A percentile compares a stretch with the other conserved stretches of the same genome.
Conservation (phyloP, 2,797 vertebrate genomes). For the Danio kyathit region DNA sequence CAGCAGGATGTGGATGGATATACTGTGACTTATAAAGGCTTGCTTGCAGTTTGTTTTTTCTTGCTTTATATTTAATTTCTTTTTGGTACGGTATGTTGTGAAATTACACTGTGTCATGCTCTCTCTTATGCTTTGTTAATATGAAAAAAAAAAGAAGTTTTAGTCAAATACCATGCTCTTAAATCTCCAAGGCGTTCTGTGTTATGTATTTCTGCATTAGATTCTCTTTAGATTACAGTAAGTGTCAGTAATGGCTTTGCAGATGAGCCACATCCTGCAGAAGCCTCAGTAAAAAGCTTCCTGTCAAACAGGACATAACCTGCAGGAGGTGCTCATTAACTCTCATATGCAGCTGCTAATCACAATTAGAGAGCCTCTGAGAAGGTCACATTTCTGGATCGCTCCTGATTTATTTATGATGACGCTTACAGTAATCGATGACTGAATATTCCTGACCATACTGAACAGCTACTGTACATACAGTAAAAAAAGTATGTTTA, state of each 20-base stretch:
- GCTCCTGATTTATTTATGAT: slow-evolving; percentile 69
- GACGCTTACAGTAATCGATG: not conserved
- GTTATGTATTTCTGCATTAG: not conserved
- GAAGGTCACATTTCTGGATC: slow-evolving; percentile 65
- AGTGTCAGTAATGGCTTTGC: slow-evolving; percentile 42
- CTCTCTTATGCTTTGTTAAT: not conserved
- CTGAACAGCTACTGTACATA: not conserved
- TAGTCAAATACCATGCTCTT: not conserved
- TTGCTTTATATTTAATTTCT: not conserved
- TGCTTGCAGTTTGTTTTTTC: not conserved
- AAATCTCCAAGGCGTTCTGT: not conserved
- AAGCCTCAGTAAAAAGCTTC: slow-evolving; percentile 29
- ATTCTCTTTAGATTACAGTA: slow-evolving; percentile 17
- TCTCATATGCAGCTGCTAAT: slow-evolving; percentile 55
- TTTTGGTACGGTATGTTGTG: not conserved
- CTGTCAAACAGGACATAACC: slow-evolving; percentile 57
- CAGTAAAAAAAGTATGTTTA: no score
- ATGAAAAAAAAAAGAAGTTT: not conserved
- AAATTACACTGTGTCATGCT: not conserved
- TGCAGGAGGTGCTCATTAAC: slow-evolving; percentile 35
- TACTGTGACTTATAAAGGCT: not conserved
- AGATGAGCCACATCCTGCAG: slow-evolving; percentile 12
- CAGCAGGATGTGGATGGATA: not conserved
- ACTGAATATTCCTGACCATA: not conserved
- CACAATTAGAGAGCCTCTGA: slow-evolving; percentile 60